phyloP scores from a whole-genome alignment of 1,140 invertebrate species.

The Cydia amplana region DNA sequence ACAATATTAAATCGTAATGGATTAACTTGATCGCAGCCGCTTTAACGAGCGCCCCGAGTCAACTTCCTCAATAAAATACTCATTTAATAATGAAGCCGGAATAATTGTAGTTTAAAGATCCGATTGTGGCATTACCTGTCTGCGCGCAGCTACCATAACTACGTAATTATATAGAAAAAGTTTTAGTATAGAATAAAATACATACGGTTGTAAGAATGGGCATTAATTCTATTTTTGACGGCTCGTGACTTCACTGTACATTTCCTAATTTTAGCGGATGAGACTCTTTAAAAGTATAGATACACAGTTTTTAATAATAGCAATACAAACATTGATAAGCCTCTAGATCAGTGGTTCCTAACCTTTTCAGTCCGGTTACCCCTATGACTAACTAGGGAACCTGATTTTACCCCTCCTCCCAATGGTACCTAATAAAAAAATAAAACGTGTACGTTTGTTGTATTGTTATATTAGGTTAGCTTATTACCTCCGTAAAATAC shows the following conservation, averaged over 20 bases:
- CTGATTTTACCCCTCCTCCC: no score
- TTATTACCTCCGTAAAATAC: no score
- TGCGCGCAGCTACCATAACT: constrained; percentile 5
- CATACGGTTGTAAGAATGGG: neutral
- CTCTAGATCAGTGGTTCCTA: no score
- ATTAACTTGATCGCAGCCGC: constrained; percentile 70
- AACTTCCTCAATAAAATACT: constrained; percentile 76
- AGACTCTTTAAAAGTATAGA: no score
- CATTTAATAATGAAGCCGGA: constrained; percentile 9
- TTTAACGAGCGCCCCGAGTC: constrained; percentile 69
- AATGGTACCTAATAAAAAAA: no score
- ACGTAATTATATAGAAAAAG: neutral
- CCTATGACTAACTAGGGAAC: no score
- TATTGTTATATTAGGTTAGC: no score
- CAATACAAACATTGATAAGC: no score
- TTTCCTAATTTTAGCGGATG: no score
- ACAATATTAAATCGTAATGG: constrained; percentile 75
- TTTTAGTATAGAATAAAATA: neutral
- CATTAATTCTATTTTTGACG: neutral
- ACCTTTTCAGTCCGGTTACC: no score
- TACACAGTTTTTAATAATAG: no score
- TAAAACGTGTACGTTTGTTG: no score
- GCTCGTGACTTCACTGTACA: neutral
- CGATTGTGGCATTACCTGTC: constrained; percentile 9
- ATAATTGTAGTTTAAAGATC: constrained; percentile 30